Evolutionary conservation across 2,888 invertebrate species (phyloP), one percentile per base, ranked within the genome.

Genomic region (Pristionchus entomophagus): DNA sequence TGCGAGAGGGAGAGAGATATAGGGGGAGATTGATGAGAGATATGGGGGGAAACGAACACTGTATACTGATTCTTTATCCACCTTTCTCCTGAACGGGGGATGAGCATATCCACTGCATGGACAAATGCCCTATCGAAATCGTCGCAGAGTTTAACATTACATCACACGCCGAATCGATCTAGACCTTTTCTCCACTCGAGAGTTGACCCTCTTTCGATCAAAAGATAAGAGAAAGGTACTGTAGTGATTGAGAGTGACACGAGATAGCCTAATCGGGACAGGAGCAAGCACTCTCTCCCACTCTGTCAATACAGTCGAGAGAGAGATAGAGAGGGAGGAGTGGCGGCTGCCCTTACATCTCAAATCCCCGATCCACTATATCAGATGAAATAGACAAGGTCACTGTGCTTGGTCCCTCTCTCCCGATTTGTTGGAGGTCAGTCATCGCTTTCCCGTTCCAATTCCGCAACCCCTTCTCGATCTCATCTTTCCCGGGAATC

Each of bases 331-430:
- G 29, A 73, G 73, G 41, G 26, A n/a, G 45, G 73, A 38, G 41
- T 41, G 73, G 38, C 73, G 38, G 38, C 32, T 32, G 65, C 22
- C 51, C 29, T 80, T 51, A 49, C 51, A 51, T 82, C 82, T 65
- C 65, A 62, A 84, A 84, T 84, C 82, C n/a, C n/a, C 78, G 78
- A 53, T 53, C 49, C 78, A 59, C 45, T 84, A 62, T 84, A 84
- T 84, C 83, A 84, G 83, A 84, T 84, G 83, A 65, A 84, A 84
- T 84, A 84, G 83, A 65, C 65, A 84, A 84, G 83, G 83, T 84
- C 83, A 84, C n/a, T n/a, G 65, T 84, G 59, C 41, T 73, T 73
- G 51, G 51, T 32, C 78, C n/a, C n/a, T n/a, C n/a, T n/a, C n/a
- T n/a, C n/a, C n/a, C 22, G 26, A 78, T 78, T 32, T 62, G 65